Evolutionary conservation across 1,140 invertebrate species (phyloP).

Genomic region (Cylas formicarius): DNA sequence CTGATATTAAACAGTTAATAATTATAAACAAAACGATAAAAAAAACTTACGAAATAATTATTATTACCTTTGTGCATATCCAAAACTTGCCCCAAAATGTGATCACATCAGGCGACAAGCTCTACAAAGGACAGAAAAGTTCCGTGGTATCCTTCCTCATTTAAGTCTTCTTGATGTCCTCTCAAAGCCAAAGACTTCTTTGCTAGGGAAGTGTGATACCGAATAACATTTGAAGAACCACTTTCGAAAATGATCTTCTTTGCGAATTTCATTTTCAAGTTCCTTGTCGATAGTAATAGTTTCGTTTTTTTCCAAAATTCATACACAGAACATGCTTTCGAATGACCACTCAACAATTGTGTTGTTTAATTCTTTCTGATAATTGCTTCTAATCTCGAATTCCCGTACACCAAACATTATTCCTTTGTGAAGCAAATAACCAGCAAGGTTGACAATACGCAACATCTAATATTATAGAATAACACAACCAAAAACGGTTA

Average conservation of each 20-base stretch:
- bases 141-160: conserved; percentile 11
- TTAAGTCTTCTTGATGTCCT: conserved; percentile 14
- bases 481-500: conserved; percentile 13
- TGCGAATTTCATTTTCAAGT: conserved; percentile 24
- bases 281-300: conserved; percentile 25
- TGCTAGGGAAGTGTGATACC: conserved; percentile 10
- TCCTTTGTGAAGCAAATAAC: conserved; percentile 6
- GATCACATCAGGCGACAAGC: conserved; percentile 9
- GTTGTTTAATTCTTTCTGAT: conserved; percentile 10
- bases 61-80: conserved; percentile 12
- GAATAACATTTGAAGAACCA: conserved; percentile 13
- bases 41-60: conserved; percentile 6
- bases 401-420: conserved; percentile 9
- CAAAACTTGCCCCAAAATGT: conserved; percentile 11
- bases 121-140: conserved; percentile 11
- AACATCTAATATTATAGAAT: conserved; percentile 10
- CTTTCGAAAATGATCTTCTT: conserved; percentile 24
- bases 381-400: conserved; percentile 10
- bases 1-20: conserved; percentile 5
- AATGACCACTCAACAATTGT: conserved; percentile 20
- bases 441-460: conserved; percentile 12
- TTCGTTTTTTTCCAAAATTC: conserved; percentile 28
- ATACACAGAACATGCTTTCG: conserved; percentile 26
- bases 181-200: conserved; percentile 13
- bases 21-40: conserved; percentile 7